A percentile compares a stretch with the other conserved stretches of the same genome.
Evolutionary conservation across 2,113 vertebrate species (phyloP).

Genomic region (Gasterosteus nipponicus): DNA sequence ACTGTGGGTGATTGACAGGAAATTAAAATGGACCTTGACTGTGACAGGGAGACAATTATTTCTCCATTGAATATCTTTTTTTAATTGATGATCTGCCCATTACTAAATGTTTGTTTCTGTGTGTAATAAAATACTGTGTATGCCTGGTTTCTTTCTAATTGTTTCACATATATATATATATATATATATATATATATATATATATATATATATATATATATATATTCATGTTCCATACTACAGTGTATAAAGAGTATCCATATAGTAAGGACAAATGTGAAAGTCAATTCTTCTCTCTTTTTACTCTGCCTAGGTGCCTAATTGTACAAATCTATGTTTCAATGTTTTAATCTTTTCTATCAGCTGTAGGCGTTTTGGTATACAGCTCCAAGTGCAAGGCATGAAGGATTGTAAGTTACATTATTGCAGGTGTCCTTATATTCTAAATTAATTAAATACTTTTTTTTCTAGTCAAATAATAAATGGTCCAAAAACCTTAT

Average conservation of each 20-base stretch:
- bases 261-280: too few relatives aligned
- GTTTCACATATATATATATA: background rate
- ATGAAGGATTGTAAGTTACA: background rate
- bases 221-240: slow-evolving; percentile 1
- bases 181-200: too few relatives aligned
- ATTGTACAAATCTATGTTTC: background rate
- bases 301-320: background rate
- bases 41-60: slow-evolving; percentile 45
- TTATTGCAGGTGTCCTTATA: background rate
- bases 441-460: background rate
- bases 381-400: background rate
- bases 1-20: slow-evolving; percentile 71
- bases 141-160: slow-evolving; percentile 10
- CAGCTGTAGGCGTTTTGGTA: background rate
- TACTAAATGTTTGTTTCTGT: slow-evolving; percentile 34
- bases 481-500: slow-evolving; percentile 13
- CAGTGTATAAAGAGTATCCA: background rate
- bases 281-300: background rate
- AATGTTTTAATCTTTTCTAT: background rate
- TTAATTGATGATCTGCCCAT: slow-evolving; percentile 50
- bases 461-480: slow-evolving; percentile 14
- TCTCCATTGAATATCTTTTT: slow-evolving; percentile 42
- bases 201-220: background rate
- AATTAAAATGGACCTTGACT: slow-evolving; percentile 64
- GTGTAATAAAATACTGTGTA: slow-evolving; percentile 10